A percentile compares a stretch with the other conserved stretches of the same genome.
phyloP scores from a whole-genome alignment of 37 sponge, comb jelly and placozoan genomes.

The Beroe forskalii region DNA sequence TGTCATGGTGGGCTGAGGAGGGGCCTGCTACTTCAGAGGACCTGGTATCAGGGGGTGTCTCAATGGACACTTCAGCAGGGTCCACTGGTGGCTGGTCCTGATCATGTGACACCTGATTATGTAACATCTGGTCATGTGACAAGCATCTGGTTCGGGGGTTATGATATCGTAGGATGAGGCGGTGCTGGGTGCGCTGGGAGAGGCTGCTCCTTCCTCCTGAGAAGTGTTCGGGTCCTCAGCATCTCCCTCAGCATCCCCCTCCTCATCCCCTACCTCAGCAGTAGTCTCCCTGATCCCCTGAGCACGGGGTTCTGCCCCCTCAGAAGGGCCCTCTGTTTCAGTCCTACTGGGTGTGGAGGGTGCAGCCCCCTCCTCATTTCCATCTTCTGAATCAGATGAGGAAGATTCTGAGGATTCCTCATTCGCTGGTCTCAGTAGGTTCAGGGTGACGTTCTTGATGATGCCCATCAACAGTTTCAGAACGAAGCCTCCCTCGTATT shows the following conservation, averaged over 20 bases:
- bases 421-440: not conserved
- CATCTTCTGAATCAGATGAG: slow-evolving; percentile 20
- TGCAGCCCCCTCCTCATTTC: not conserved
- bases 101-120: not conserved
- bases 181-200: too few relatives aligned
- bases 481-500: not conserved
- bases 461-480: not conserved
- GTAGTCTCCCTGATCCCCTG: too few relatives aligned
- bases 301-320: too few relatives aligned
- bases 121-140: too few relatives aligned
- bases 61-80: not conserved
- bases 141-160: too few relatives aligned
- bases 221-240: not conserved
- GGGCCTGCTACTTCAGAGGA: not conserved
- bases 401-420: not conserved
- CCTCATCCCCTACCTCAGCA: not conserved
- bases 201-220: too few relatives aligned
- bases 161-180: too few relatives aligned
- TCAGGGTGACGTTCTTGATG: slow-evolving; percentile 7
- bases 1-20: too few relatives aligned
- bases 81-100: not conserved
- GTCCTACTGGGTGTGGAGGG: too few relatives aligned
- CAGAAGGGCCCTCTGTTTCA: too few relatives aligned
- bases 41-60: not conserved
- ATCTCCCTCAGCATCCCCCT: not conserved